phyloP scores from a whole-genome alignment of 2,888 invertebrate genomes.

The Beris morrisii region DNA sequence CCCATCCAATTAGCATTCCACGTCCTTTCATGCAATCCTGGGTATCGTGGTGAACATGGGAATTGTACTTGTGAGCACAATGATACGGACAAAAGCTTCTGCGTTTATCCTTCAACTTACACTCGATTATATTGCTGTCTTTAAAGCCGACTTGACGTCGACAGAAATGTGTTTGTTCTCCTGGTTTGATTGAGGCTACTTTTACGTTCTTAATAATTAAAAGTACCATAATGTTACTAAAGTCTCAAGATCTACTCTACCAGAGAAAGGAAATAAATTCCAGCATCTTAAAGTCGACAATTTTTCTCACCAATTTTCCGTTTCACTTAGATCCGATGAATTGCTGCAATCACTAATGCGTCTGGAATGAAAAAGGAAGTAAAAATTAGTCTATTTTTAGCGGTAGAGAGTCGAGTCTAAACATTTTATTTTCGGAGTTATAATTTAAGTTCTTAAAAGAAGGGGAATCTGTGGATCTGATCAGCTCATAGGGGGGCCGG shows the following conservation, averaged over 20 bases:
- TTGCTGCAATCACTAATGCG: conserved; percentile 36
- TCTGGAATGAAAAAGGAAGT: conserved; percentile 27
- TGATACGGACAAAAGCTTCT: neutral
- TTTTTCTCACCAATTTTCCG: conserved; percentile 34
- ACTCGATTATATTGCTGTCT: conserved; percentile 8
- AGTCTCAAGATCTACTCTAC: no score
- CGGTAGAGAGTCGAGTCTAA: neutral
- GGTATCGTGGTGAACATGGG: no score
- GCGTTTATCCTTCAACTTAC: neutral
- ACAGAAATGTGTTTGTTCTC: neutral
- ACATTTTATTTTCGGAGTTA: neutral
- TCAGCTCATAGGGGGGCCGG: no score
- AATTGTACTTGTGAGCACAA: neutral
- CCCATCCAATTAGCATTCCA: neutral
- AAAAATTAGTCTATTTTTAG: conserved; percentile 4
- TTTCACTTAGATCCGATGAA: conserved; percentile 33
- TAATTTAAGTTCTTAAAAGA: conserved; percentile 6
- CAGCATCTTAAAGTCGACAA: no score
- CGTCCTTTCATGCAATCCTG: no score
- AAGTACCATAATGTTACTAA: no score
- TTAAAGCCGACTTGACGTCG: neutral
- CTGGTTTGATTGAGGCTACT: neutral
- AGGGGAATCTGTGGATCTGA: neutral
- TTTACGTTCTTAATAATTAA: neutral
- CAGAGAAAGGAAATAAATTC: no score